Conservation (phyloP, 2,888 invertebrate genomes). For the Zootermopsis nevadensis region DNA sequence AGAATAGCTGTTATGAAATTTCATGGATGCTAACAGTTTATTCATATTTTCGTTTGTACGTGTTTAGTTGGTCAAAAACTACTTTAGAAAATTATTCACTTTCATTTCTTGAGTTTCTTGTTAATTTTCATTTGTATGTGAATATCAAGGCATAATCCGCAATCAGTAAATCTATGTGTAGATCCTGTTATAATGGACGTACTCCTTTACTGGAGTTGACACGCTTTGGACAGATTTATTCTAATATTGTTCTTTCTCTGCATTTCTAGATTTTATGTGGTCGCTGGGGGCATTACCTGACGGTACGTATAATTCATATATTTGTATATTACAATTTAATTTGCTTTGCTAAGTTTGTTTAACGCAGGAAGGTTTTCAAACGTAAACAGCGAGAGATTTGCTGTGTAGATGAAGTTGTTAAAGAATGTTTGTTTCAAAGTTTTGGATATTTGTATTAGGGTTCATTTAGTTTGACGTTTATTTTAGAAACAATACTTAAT, state of each 20-base stretch:
- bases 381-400: too few relatives aligned
- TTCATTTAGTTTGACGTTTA: too few relatives aligned
- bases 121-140: constrained; percentile 18
- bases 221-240: background rate
- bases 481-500: too few relatives aligned
- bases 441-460: too few relatives aligned
- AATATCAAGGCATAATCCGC: background rate
- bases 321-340: constrained; percentile 7
- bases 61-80: constrained; percentile 34
- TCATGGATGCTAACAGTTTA: constrained; percentile 56
- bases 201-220: background rate
- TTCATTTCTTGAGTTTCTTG: background rate
- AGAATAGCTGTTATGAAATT: constrained; percentile 58
- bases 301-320: constrained; percentile 75
- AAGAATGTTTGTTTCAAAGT: too few relatives aligned
- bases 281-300: constrained; percentile 97
- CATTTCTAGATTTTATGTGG: constrained; percentile 97
- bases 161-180: background rate
- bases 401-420: too few relatives aligned
- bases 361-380: too few relatives aligned
- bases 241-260: constrained; percentile 50
- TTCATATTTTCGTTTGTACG: constrained; percentile 37
- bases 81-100: constrained; percentile 18
- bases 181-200: background rate
- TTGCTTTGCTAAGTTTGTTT: background rate